These are phyloP conservation scores for Pogonognathellus flavescens DNA, from an alignment of 1,140 invertebrate species.

Conservation along the genomic window DNA sequence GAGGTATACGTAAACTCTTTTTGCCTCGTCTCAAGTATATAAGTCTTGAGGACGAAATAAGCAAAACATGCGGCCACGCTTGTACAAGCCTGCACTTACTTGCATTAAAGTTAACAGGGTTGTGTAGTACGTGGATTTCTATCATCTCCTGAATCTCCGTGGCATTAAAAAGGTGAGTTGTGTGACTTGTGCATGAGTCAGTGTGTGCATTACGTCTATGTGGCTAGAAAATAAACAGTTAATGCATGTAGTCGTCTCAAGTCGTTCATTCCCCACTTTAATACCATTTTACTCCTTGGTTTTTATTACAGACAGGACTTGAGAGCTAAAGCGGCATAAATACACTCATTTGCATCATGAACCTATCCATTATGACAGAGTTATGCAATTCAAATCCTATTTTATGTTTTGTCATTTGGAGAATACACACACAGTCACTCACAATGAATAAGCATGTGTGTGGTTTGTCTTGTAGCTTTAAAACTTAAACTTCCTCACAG, in stretches of 20 bases:
- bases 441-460: slow-evolving; percentile 5
- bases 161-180: slow-evolving; percentile 2
- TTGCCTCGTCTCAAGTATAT: not conserved
- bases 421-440: not conserved
- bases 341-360: slow-evolving; percentile 53
- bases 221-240: not conserved
- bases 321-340: slow-evolving; percentile 37
- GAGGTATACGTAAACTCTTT: not conserved
- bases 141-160: not conserved
- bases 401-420: slow-evolving; percentile 49
- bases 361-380: slow-evolving; percentile 45
- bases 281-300: not conserved
- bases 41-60: not conserved
- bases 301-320: slow-evolving; percentile 37
- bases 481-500: no score
- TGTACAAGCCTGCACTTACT: not conserved
- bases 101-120: no score
- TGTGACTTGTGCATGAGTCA: not conserved
- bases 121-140: no score
- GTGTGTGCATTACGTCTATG: not conserved
- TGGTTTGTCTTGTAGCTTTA: not conserved
- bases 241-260: not conserved
- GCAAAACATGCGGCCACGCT: not conserved
- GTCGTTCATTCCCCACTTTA: slow-evolving; percentile 20
- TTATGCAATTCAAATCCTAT: slow-evolving; percentile 50